phyloP scores from a whole-genome alignment of 2,888 invertebrate species.

The Eupithecia pulchellata region DNA sequence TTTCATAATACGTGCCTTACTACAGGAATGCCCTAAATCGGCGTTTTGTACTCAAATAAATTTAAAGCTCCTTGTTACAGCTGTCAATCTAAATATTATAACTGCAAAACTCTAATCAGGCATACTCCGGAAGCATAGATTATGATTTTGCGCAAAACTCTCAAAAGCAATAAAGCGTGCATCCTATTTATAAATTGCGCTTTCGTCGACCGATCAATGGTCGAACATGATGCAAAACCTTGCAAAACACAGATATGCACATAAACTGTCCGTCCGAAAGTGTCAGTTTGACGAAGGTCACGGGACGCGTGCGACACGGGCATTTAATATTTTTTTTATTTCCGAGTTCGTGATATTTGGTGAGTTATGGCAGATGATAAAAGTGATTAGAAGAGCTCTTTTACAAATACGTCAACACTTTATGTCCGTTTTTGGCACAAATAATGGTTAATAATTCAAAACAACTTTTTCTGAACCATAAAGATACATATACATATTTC shows the following conservation, averaged over 20 bases:
- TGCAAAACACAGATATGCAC: constrained; percentile 75
- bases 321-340: constrained; percentile 57
- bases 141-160: constrained; percentile 13
- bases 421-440: no score
- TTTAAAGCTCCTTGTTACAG: neutral
- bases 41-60: neutral
- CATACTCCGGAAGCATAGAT: constrained; percentile 32
- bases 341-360: constrained; percentile 6
- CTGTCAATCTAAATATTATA: constrained; percentile 19
- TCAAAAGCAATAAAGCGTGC: constrained; percentile 32
- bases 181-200: constrained; percentile 30
- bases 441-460: no score
- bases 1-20: no score
- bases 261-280: constrained; percentile 73
- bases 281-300: constrained; percentile 84
- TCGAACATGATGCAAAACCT: constrained; percentile 61
- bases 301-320: constrained; percentile 74
- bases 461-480: no score
- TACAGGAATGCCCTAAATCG: neutral
- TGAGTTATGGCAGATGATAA: neutral
- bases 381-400: neutral
- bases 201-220: constrained; percentile 38
- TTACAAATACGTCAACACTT: neutral
- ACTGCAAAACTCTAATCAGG: constrained; percentile 6
- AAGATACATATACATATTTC: no score